A percentile compares a stretch with the other conserved stretches of the same genome.
phyloP scores from a whole-genome alignment of 2,888 invertebrate genomes.

The Acanthoscelides obtectus region DNA sequence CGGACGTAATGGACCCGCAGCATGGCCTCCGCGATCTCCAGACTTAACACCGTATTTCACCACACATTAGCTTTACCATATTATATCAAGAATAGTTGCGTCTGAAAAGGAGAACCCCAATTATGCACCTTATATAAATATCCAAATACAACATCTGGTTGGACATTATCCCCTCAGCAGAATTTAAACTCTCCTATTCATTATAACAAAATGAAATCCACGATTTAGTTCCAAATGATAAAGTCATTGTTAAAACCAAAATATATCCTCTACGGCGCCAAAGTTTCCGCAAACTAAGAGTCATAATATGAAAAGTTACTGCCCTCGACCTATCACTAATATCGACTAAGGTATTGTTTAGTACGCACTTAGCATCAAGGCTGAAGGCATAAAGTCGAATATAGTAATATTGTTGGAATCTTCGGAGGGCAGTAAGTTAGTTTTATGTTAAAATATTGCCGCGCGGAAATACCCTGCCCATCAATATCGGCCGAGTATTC shows the following conservation, averaged over 20 bases:
- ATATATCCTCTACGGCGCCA: not conserved
- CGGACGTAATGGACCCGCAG: no score
- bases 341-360: not conserved
- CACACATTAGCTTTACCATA: no score
- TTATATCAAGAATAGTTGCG: no score
- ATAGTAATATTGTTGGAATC: not conserved
- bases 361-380: not conserved
- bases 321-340: not conserved
- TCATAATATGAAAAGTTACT: not conserved
- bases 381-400: not conserved
- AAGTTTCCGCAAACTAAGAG: not conserved
- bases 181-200: no score
- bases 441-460: not conserved
- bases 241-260: not conserved
- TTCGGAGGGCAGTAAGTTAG: not conserved
- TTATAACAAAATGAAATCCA: no score
- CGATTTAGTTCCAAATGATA: no score
- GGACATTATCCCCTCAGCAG: no score
- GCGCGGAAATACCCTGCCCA: not conserved
- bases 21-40: no score
- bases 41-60: no score
- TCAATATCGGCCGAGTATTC: not conserved
- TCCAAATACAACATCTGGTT: no score
- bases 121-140: no score
- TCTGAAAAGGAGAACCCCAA: no score